Evolutionary conservation across 1,140 invertebrate species (phyloP), one percentile per base, ranked within the genome.

Genomic region (Hyposmocoma kahamanoa): DNA sequence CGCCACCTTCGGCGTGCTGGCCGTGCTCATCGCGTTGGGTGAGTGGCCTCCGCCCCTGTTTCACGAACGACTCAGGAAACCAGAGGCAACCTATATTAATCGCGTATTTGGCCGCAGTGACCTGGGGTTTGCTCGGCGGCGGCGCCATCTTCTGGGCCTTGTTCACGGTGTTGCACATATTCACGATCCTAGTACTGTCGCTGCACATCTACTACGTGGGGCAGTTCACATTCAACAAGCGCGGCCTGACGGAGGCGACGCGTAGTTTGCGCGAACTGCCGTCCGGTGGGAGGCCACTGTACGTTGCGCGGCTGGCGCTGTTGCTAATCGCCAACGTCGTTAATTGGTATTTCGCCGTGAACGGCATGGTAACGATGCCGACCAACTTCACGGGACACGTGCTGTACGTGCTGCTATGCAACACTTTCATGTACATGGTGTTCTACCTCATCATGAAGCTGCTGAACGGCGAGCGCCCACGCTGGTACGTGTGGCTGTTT

Each of bases 361-460:
- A n/a, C n/a, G n/a, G n/a, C 26, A 52, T 92, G 47, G 80, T 88
- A 30, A 82, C 83, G 34, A 89, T 90, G 55, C 88, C 91, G 26
- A 88, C 88, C 64, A 93, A 96, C 80, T 96, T 97, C 87, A 93
- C 94, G 8, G 91, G 91, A 0, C 95, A 94, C 83, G 84, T 97
- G 39, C 87, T 97, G 51, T 86, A 89, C 32, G 90, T 97, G 54
- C 91, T 97, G 58, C 93, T 97, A 84, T 88, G 90, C 19, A 97
- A 97, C 86, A 89, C 96, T 50, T 85, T 96, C 43, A 76, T 97
- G 28, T 96, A 97, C 81, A 91, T 92, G 55, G 78, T 90, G 42
- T 96, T 96, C 82, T 97, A 97, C 78, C 93, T 97, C 26, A 68
- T 91, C 22, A 96, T 97, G 94, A 97, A 97, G 90, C 62, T 94